These are phyloP conservation scores for Drosophila gaucha DNA, from an alignment of 2,888 invertebrate species.

Conservation along the genomic window DNA sequence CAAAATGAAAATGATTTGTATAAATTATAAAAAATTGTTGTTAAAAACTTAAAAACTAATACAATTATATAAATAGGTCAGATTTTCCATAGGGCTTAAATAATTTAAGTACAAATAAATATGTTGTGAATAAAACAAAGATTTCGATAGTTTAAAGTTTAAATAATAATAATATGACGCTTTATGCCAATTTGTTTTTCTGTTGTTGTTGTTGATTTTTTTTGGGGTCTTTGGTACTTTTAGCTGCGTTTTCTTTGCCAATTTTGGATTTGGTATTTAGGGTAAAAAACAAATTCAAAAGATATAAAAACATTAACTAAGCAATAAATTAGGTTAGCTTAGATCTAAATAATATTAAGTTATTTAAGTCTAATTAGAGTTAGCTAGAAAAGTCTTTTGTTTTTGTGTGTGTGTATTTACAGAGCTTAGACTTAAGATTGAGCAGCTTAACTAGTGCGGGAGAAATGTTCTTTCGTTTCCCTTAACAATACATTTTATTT, in stretches of 20 bases:
- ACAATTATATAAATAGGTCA: conserved; percentile 24
- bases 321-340: conserved; percentile 50
- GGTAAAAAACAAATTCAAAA: conserved; percentile 50
- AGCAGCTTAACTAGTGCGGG: conserved; percentile 53
- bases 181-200: conserved; percentile 42
- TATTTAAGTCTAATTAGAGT: conserved; percentile 14
- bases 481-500: conserved; percentile 50
- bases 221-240: conserved; percentile 80
- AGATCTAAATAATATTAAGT: conserved; percentile 23
- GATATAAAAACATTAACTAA: conserved; percentile 29
- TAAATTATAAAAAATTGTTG: conserved; percentile 39
- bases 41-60: conserved; percentile 29
- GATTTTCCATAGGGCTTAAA: conserved; percentile 25
- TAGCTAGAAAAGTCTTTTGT: conserved; percentile 43
- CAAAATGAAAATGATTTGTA: conserved; percentile 35
- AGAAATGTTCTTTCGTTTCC: conserved; percentile 3
- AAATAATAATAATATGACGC: conserved; percentile 34
- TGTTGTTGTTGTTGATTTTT: conserved; percentile 47
- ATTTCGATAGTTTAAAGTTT: conserved; percentile 52
- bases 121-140: conserved; percentile 35
- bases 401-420: conserved; percentile 43
- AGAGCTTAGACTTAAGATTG: conserved; percentile 53
- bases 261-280: conserved; percentile 62
- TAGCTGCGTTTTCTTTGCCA: conserved; percentile 75
- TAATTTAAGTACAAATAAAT: conserved; percentile 39